Evolutionary conservation across 2,888 invertebrate genomes (phyloP).

Genomic region (Catocala nupta): DNA sequence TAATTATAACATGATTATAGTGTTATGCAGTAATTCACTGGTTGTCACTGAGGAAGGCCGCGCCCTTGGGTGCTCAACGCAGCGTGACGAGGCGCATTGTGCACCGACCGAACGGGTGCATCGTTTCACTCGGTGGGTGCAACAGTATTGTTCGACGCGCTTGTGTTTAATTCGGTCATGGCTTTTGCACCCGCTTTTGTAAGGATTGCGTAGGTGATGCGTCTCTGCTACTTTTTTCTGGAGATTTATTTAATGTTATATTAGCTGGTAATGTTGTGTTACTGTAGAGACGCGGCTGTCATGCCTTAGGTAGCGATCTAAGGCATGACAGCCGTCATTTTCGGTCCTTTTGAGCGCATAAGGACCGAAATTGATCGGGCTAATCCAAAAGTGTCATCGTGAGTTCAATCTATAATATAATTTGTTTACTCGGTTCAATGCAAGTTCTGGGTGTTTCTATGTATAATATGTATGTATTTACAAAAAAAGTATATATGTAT

Average conservation of each 20-base stretch:
- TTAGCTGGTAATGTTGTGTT: background rate
- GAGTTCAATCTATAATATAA: no score
- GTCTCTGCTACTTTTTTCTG: constrained; percentile 9
- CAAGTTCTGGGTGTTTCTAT: no score
- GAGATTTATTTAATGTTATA: background rate
- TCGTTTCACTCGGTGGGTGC: constrained; percentile 26
- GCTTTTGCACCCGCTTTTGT: constrained; percentile 47
- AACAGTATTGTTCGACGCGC: constrained; percentile 41
- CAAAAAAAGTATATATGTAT: no score
- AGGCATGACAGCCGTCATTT: no score
- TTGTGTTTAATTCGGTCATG: constrained; percentile 45
- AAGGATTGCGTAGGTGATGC: constrained; percentile 32
- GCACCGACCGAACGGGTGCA: constrained; percentile 20
- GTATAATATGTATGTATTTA: no score
- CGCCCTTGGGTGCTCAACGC: constrained; percentile 32
- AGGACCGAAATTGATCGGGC: no score
- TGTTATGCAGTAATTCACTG: constrained; percentile 11
- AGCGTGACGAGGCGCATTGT: constrained; percentile 45
- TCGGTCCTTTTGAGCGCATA: no score
- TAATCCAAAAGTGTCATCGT: no score
- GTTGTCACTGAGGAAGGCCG: constrained; percentile 20
- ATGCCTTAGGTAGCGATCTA: no score
- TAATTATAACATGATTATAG: constrained; percentile 10
- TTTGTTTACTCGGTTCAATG: no score
- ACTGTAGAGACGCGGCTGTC: no score